Evolutionary conservation across 2,113 vertebrate species (phyloP).

Genomic region (Aspidoscelis tigris): DNA sequence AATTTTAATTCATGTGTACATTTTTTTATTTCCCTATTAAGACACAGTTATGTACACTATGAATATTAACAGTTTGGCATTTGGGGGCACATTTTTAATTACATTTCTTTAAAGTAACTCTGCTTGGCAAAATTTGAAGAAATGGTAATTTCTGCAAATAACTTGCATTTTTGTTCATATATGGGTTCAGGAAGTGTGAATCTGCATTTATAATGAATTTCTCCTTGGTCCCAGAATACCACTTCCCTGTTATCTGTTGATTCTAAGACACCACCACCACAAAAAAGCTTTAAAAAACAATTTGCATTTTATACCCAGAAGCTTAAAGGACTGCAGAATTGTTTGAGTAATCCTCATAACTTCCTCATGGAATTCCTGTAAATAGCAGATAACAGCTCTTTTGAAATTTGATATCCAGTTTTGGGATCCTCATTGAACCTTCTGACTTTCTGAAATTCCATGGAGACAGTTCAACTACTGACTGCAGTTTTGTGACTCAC

Average conservation of each 20-base stretch:
- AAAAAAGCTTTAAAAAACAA: not conserved
- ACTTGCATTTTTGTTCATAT: too few relatives aligned
- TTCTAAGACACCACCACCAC: not conserved
- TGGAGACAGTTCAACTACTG: not conserved
- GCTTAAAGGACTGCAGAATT: not conserved
- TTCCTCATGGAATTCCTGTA: not conserved
- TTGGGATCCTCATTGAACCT: not conserved
- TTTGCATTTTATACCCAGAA: not conserved
- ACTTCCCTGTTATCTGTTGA: not conserved
- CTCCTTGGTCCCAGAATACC: too few relatives aligned
- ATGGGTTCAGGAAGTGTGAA: too few relatives aligned
- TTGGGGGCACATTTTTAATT: too few relatives aligned
- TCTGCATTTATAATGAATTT: too few relatives aligned
- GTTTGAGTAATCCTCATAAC: not conserved
- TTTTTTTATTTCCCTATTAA: too few relatives aligned
- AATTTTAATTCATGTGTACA: too few relatives aligned
- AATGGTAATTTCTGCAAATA: too few relatives aligned
- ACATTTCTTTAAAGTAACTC: too few relatives aligned
- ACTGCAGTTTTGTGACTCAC: not conserved
- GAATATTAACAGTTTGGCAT: too few relatives aligned
- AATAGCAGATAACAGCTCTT: slow-evolving; percentile 1
- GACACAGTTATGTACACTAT: too few relatives aligned
- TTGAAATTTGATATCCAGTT: slow-evolving; percentile 3
- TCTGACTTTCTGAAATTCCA: slow-evolving; percentile 10
- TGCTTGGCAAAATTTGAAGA: too few relatives aligned